Base-by-base conservation (phyloP, 2,113 vertebrate species). In the Peromyscus polionotus region DNA sequence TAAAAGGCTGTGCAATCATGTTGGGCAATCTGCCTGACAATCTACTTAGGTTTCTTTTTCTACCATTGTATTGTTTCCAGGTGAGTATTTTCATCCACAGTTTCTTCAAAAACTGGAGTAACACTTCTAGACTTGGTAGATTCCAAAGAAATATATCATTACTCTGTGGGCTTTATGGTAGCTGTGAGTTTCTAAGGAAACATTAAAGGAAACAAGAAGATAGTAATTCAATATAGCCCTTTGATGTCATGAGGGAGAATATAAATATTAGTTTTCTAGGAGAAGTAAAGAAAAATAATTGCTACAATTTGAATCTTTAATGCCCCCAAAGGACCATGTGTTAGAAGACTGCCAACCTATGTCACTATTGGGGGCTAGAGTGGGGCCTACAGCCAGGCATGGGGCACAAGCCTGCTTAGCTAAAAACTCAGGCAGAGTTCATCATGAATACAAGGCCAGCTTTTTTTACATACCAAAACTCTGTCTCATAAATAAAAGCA, bases 231-330 rank as follows among this genome's bases (percentile, higher is more conserved):
- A 51, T 28, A 88, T 17, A 61, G 59, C 13, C n/a, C 83, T 83
- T 31, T 57, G 31, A 70, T 90, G 4, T 88, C 28, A 81, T 33
- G 4, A 59, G 51, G 11, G 26, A 88, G 42, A 42, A 39, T 61
- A 20, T 39, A 77, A 83, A 89, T 65, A 92, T 4, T 51, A 77
- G 59, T 68, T 84, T 88, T 45, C 75, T 75, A 22, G 33, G 91
- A 94, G 68, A 92, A 95, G 3, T 84, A 84, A 84, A n/a, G 45
- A 92, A 73, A 87, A 93, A 76, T 33, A 79, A 73, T 57, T 93
- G 67, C 14, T 57, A 88, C 36, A 57, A 33, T 24, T 42, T 59
- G 17, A 26, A 73, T 89, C 68, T 59, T 88, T 28, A 68, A 39
- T 72, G 36, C 28, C 14, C 36, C 51, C 68, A 75, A 31, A 59